Evolutionary conservation across 2,113 vertebrate genomes (phyloP).

Genomic region (Pelecanus crispus): DNA sequence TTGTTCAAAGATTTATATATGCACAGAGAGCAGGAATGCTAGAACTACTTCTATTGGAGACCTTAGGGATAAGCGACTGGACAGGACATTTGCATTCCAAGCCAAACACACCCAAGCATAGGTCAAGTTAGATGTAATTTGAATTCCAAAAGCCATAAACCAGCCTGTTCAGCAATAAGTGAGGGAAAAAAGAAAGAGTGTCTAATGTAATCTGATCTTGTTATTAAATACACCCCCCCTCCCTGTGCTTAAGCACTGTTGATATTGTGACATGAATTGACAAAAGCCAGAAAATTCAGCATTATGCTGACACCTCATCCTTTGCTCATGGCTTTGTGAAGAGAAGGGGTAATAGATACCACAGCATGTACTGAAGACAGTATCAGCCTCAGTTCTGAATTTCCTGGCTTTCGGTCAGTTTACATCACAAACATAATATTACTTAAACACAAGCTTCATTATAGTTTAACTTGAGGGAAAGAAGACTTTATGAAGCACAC

Average conservation of each 20-base stretch:
- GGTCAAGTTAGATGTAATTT: slow-evolving; percentile 29
- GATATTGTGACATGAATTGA: slow-evolving; percentile 51
- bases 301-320: slow-evolving; percentile 1
- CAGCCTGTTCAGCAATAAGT: slow-evolving; percentile 60
- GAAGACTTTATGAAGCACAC: neutral
- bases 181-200: neutral
- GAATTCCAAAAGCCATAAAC: slow-evolving; percentile 51
- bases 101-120: slow-evolving; percentile 23
- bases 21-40: slow-evolving; percentile 27
- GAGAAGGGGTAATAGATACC: neutral
- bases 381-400: slow-evolving; percentile 30
- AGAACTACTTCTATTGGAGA: slow-evolving; percentile 51
- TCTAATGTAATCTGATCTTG: slow-evolving; percentile 53
- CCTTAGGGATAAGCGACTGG: slow-evolving; percentile 24
- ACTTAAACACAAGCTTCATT: slow-evolving; percentile 43
- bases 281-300: slow-evolving; percentile 37
- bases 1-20: slow-evolving; percentile 31
- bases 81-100: slow-evolving; percentile 45
- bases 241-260: neutral
- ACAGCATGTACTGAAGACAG: neutral
- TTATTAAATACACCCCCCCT: slow-evolving; percentile 26
- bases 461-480: neutral
- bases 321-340: slow-evolving; percentile 16
- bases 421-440: slow-evolving; percentile 29
- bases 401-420: slow-evolving; percentile 48